Conservation (phyloP, 2,888 invertebrate genomes). For the Ectemnius continuus region DNA sequence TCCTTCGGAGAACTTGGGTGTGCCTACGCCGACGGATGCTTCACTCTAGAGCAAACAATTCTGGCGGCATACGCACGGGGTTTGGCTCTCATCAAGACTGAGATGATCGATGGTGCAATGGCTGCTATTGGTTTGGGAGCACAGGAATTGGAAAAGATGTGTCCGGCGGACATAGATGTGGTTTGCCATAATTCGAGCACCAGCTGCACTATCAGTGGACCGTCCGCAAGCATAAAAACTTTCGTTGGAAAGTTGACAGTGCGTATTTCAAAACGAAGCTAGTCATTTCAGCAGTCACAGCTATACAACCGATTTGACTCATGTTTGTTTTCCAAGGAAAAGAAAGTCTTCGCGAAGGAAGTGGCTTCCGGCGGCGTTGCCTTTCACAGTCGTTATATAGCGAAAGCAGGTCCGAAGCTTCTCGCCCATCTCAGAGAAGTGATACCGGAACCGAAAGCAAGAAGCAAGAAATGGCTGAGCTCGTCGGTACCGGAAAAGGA, state of each 20-base stretch:
- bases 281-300: too few species aligned
- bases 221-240: conserved; percentile 82
- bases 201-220: conserved; percentile 93
- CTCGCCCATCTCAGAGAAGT: conserved; percentile 82
- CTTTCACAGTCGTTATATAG: conserved; percentile 92
- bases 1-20: conserved; percentile 97
- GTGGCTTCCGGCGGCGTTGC: conserved; percentile 93
- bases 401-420: conserved; percentile 84
- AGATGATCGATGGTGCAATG: conserved; percentile 86
- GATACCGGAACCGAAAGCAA: conserved; percentile 83
- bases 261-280: neutral
- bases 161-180: conserved; percentile 88
- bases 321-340: conserved; percentile 53
- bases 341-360: conserved; percentile 88
- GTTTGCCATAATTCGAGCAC: conserved; percentile 93
- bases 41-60: conserved; percentile 80
- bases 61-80: conserved; percentile 66
- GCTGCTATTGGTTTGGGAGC: conserved; percentile 88
- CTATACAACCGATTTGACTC: too few species aligned
- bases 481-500: conserved; percentile 86
- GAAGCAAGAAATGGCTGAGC: conserved; percentile 90
- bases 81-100: conserved; percentile 62
- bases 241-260: conserved; percentile 82
- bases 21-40: conserved; percentile 95
- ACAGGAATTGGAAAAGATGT: conserved; percentile 81